phyloP scores from a whole-genome alignment of 2,888 invertebrate species.

The Stegana nigrithorax region DNA sequence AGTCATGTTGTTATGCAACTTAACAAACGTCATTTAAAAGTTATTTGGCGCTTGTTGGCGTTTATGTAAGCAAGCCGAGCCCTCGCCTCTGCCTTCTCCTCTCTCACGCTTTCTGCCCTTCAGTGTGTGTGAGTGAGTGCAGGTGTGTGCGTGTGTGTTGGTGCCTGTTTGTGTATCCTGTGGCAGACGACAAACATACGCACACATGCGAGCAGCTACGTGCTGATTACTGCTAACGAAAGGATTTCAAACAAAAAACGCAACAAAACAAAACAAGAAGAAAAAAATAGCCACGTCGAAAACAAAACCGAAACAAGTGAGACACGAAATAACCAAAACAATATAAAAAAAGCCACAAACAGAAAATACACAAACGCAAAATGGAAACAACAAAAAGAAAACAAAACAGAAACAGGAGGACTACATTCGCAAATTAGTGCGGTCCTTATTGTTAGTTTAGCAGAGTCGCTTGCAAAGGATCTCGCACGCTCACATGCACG shows the following conservation, averaged over 20 bases:
- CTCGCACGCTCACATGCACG: conserved; percentile 38
- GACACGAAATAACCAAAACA: conserved; percentile 13
- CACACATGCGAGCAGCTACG: conserved; percentile 37
- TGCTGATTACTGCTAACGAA: conserved; percentile 59
- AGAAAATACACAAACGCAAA: conserved; percentile 39
- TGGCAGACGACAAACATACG: neutral
- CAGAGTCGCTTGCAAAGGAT: conserved; percentile 51
- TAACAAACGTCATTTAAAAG: conserved; percentile 60
- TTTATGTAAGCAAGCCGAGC: conserved; percentile 39
- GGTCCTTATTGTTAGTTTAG: conserved; percentile 57
- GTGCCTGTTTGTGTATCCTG: neutral
- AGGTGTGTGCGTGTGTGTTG: neutral
- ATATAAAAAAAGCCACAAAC: neutral
- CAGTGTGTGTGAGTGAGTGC: too few relatives aligned
- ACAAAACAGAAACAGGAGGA: too few relatives aligned
- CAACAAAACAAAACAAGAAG: neutral
- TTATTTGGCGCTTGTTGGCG: conserved; percentile 57
- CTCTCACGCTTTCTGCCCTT: neutral
- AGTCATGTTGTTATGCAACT: neutral
- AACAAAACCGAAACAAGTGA: neutral
- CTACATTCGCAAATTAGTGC: conserved; percentile 49
- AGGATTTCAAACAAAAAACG: conserved; percentile 42
- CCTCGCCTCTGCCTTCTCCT: neutral
- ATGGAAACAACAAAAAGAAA: conserved; percentile 24
- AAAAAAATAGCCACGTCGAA: neutral